Conservation (phyloP, 2,888 invertebrate species). For the Apodemia hepburni region DNA sequence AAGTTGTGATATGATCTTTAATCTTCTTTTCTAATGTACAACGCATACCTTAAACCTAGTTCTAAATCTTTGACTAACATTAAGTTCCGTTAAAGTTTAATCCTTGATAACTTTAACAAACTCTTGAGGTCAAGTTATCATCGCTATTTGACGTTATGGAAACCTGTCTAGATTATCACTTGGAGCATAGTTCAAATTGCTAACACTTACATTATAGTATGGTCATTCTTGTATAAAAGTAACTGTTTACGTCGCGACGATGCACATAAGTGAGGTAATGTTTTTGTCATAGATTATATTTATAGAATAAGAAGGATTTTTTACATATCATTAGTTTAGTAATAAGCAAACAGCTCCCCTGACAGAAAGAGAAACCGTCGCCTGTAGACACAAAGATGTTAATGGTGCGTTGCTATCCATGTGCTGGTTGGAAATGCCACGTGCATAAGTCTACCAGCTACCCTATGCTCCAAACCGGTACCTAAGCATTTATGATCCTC, state of each 20-base stretch:
- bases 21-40: not conserved
- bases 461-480: too few relatives aligned
- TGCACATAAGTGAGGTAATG: not conserved
- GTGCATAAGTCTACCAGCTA: too few relatives aligned
- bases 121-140: constrained; percentile 9
- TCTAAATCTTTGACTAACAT: not conserved
- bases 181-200: not conserved
- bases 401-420: too few relatives aligned
- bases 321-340: too few relatives aligned
- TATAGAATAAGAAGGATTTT: too few relatives aligned
- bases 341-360: too few relatives aligned
- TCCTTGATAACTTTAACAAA: not conserved
- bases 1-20: not conserved
- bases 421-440: too few relatives aligned
- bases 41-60: not conserved
- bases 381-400: too few relatives aligned
- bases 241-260: not conserved
- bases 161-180: constrained; percentile 5
- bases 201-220: not conserved
- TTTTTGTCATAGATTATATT: not conserved
- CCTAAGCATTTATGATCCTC: too few relatives aligned
- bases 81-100: not conserved
- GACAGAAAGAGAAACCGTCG: too few relatives aligned
- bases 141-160: not conserved
- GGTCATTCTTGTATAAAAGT: constrained; percentile 2